These are phyloP conservation scores for Callosobruchus maculatus DNA, from an alignment of 2,888 invertebrate species.

Conservation along the genomic window DNA sequence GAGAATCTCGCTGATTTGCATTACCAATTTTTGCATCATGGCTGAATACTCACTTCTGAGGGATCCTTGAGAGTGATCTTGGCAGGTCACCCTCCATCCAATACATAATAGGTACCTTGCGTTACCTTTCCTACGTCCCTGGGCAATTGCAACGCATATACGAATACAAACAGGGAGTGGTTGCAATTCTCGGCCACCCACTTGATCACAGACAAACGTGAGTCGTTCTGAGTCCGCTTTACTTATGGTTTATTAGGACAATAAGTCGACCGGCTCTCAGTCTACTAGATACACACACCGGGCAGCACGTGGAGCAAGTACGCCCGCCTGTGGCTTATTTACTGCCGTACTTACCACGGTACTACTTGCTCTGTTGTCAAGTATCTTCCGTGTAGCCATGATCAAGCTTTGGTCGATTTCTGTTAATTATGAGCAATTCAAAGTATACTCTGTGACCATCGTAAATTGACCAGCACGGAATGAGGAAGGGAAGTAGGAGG, in stretches of 20 bases:
- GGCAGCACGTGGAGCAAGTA: constrained; percentile 6
- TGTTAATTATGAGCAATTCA: no score
- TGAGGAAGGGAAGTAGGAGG: no score
- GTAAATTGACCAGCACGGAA: no score
- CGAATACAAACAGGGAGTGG: constrained; percentile 19
- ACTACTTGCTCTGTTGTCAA: neutral
- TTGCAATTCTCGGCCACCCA: constrained; percentile 20
- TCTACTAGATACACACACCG: neutral
- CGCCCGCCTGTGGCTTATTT: constrained; percentile 12
- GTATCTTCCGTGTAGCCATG: neutral
- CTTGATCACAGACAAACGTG: constrained; percentile 19
- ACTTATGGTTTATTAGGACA: constrained; percentile 23
- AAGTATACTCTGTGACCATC: no score
- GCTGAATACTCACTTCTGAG: no score
- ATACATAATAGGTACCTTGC: no score
- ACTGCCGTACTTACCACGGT: neutral
- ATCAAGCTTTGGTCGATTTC: no score
- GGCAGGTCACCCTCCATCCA: no score
- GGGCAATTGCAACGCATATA: neutral
- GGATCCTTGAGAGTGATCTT: no score
- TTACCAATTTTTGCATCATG: no score
- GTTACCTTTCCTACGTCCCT: neutral
- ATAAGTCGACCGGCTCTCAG: constrained; percentile 17
- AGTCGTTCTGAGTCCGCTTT: constrained; percentile 14
- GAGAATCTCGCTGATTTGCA: no score